phyloP scores from a whole-genome alignment of 35 echinoderm and acorn worm species.

The Ophioderma brevispina region DNA sequence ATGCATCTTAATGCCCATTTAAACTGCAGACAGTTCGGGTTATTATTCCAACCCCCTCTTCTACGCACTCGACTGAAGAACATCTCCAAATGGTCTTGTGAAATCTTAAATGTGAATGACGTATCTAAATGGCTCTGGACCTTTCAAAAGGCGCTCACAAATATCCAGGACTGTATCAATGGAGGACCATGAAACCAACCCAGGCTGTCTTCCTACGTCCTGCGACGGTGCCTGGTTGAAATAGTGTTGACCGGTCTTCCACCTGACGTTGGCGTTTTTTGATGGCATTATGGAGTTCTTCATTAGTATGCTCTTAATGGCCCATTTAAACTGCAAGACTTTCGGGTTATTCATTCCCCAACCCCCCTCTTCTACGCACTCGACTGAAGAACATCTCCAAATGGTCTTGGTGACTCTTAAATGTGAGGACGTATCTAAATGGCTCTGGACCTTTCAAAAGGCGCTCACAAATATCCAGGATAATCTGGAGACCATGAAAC shows the following conservation, averaged over 20 bases:
- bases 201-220: too few species aligned
- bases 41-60: constrained; percentile 77
- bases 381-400: constrained; percentile 67
- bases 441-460: background rate
- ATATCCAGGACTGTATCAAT: too few species aligned
- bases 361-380: constrained; percentile 54
- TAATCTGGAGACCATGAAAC: background rate
- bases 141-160: background rate
- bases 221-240: too few species aligned
- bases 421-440: background rate
- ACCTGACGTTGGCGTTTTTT: too few species aligned
- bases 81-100: constrained; percentile 60
- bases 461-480: background rate
- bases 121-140: background rate
- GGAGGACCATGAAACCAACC: too few species aligned
- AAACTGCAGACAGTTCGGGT: constrained; percentile 74
- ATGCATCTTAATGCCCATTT: constrained; percentile 47
- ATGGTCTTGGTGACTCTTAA: constrained; percentile 65
- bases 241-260: too few species aligned
- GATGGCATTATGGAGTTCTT: too few species aligned
- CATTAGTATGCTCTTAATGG: background rate
- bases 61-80: constrained; percentile 67
- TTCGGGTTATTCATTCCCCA: constrained; percentile 86
- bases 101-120: constrained; percentile 44
- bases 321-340: constrained; percentile 70